Base-by-base conservation (phyloP, 2,888 invertebrate genomes). In the Clepsis dumicolana region DNA sequence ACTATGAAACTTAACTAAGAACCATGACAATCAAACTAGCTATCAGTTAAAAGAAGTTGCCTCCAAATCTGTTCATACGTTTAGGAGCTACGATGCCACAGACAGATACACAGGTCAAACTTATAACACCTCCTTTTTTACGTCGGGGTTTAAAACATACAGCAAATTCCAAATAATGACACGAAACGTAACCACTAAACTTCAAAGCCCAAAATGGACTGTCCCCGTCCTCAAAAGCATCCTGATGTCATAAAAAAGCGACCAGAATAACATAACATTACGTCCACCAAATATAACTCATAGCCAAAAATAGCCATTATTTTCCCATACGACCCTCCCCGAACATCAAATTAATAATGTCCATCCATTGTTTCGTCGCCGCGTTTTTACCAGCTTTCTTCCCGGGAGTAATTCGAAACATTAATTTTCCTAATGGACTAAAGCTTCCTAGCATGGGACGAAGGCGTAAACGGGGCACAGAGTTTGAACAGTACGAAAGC, bases 361-460 rank as follows among this genome's bases (percentile, higher is more conserved):
- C 64, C 70, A 60, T 59, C 73, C 70, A 70, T 69, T 68, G 69
- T 70, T 70, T 63, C 71, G 70, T 60, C 67, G 71, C 53, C 68
- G 61, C 68, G 71, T 71, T 73, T 67, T 67, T 71, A 70, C 73
- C 63, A 59, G 50, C 44, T 44, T 63, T 50, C 67, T 68, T 71
- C 75, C 74, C 79, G 77, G 81, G 80, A 80, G 87, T 92, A 90
- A 92, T 90, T 92, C 90, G 86, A 92, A 93, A 93, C 93, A 94
- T 93, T 94, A 93, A 94, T 94, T 94, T 93, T 90, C 89, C 86
- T 94, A 94, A 94, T 94, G 94, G 93, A 92, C 85, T 90, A 88
- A 92, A 89, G 85, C 85, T 85, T 81, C 78, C 80, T 74, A 84
- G 85, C 86, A 84, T 80, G 81, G 83, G 83, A 87, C 25, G 62